Conservation (phyloP, 2,888 invertebrate genomes). For the Cerceris ruficornis region DNA sequence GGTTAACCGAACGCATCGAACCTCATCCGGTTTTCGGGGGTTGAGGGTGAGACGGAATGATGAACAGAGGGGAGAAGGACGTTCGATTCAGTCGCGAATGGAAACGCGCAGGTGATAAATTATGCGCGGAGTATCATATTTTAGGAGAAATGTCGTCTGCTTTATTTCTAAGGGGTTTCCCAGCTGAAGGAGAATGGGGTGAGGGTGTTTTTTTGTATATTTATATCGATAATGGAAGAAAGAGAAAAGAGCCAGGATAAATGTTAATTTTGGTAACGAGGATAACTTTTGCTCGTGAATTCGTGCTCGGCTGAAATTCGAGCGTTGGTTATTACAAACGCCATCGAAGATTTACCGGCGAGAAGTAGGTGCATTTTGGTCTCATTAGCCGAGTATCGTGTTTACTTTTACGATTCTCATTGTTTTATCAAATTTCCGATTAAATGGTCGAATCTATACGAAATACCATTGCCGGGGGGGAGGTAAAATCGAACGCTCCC, state of each 20-base stretch:
- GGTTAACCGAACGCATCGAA: slow-evolving; percentile 63
- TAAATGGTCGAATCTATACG: too few species aligned
- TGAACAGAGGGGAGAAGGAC: neutral
- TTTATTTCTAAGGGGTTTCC: slow-evolving; percentile 10
- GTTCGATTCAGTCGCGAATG: slow-evolving; percentile 39
- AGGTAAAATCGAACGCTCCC: too few species aligned
- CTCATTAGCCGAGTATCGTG: neutral
- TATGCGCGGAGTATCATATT: slow-evolving; percentile 53
- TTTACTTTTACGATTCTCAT: neutral
- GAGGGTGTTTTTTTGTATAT: neutral
- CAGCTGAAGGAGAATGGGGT: slow-evolving; percentile 4
- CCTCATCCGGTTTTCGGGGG: slow-evolving; percentile 27
- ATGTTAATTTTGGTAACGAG: neutral
- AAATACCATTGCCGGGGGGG: too few species aligned
- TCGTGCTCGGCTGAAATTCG: neutral
- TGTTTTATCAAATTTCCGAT: too few species aligned
- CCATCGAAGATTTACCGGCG: neutral
- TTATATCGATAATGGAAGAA: slow-evolving; percentile 7
- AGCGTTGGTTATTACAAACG: neutral
- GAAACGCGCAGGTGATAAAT: slow-evolving; percentile 53
- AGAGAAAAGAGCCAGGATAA: neutral
- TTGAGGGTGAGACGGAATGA: neutral
- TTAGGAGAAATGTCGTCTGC: slow-evolving; percentile 18
- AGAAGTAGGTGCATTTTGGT: neutral
- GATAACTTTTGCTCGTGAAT: too few species aligned